phyloP scores from a whole-genome alignment of 2,888 invertebrate species.

The Stenurella melanura region DNA sequence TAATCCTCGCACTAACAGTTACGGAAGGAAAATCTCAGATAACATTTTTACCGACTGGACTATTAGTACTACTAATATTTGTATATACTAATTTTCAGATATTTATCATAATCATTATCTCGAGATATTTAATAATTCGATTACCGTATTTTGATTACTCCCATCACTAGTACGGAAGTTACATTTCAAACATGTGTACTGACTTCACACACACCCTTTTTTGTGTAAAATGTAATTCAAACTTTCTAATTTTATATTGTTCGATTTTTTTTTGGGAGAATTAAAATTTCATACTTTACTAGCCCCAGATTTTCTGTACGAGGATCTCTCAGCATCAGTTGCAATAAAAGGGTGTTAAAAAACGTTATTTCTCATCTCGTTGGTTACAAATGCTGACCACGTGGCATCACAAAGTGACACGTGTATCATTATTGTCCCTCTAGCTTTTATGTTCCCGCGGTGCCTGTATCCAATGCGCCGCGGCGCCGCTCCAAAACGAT shows the following conservation, averaged over 20 bases:
- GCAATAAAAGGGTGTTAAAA: slow-evolving; percentile 69
- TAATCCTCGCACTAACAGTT: too few species aligned
- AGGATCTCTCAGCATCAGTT: slow-evolving; percentile 42
- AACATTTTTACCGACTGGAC: too few species aligned
- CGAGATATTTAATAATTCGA: too few species aligned
- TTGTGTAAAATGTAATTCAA: not conserved
- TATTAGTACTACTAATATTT: too few species aligned
- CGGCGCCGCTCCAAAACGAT: slow-evolving; percentile 65
- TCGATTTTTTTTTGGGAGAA: not conserved
- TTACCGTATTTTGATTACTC: too few species aligned
- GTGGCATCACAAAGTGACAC: slow-evolving; percentile 70
- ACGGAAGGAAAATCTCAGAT: too few species aligned
- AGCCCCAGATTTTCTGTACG: not conserved
- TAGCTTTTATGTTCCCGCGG: slow-evolving; percentile 68
- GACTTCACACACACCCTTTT: too few species aligned
- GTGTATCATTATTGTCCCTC: slow-evolving; percentile 67
- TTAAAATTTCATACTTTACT: not conserved
- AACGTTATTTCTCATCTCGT: slow-evolving; percentile 73
- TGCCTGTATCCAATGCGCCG: slow-evolving; percentile 59
- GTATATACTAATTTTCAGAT: too few species aligned
- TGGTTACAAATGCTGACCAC: slow-evolving; percentile 69
- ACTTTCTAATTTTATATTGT: not conserved
- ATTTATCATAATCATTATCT: too few species aligned
- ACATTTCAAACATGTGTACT: too few species aligned
- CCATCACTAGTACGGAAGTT: too few species aligned